Conservation (phyloP, 2,797 vertebrate genomes). For the Cygnus olor region DNA sequence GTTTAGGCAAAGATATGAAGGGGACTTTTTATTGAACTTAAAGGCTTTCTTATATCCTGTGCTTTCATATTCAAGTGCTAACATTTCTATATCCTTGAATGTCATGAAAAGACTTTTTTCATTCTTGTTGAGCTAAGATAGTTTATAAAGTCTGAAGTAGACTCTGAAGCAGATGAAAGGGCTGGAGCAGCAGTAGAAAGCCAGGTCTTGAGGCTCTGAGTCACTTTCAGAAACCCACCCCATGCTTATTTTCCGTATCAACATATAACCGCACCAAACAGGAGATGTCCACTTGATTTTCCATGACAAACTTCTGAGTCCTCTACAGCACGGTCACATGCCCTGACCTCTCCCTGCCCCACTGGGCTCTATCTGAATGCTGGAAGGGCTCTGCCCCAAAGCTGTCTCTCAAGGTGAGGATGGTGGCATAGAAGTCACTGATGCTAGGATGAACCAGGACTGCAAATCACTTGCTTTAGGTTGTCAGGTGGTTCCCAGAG, state of each 20-base stretch:
- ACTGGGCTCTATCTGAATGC: not conserved
- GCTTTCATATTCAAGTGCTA: not conserved
- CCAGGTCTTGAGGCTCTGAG: not conserved
- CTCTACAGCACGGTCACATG: not conserved
- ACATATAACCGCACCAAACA: accelerated
- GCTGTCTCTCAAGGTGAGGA: not conserved
- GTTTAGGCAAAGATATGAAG: not conserved
- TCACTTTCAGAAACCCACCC: not conserved
- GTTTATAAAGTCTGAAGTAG: not conserved
- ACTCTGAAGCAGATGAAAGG: not conserved
- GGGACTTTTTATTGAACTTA: not conserved
- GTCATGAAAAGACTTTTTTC: not conserved
- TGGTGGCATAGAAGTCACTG: not conserved
- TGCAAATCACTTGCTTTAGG: not conserved
- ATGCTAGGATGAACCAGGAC: not conserved
- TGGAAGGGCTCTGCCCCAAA: not conserved
- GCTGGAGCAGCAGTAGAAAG: not conserved
- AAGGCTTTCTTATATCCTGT: not conserved
- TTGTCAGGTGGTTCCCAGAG: not conserved
- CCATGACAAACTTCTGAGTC: not conserved
- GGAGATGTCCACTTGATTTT: not conserved
- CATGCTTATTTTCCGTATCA: not conserved
- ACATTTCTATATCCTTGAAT: not conserved
- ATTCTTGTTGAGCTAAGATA: not conserved
- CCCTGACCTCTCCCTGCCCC: not conserved